Evolutionary conservation across 2,888 invertebrate species (phyloP).

Genomic region (Tuberolachnus salignus): DNA sequence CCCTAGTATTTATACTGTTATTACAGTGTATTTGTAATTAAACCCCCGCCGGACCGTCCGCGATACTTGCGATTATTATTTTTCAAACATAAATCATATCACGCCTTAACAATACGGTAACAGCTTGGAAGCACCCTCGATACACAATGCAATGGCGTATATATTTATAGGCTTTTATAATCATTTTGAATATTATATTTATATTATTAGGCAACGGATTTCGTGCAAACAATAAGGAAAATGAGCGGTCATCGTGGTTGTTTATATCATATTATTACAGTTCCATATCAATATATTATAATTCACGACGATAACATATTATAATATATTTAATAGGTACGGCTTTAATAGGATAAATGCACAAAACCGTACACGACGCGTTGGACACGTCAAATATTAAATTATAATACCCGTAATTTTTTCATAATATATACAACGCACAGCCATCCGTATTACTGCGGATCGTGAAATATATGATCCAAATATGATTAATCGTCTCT

Average conservation of each 20-base stretch:
- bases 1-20: slow-evolving; percentile 50
- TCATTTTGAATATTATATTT: slow-evolving; percentile 44
- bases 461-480: too few species aligned
- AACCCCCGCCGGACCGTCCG: slow-evolving; percentile 32
- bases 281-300: not conserved
- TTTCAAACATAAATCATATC: slow-evolving; percentile 53
- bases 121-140: slow-evolving; percentile 53
- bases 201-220: slow-evolving; percentile 52
- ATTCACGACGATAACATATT: not conserved
- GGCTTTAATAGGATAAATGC: too few species aligned
- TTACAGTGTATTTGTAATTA: slow-evolving; percentile 54
- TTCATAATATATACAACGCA: too few species aligned
- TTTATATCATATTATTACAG: slow-evolving; percentile 30
- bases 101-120: slow-evolving; percentile 41
- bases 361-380: too few species aligned
- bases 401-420: too few species aligned
- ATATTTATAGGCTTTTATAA: slow-evolving; percentile 11
- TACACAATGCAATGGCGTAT: slow-evolving; percentile 37
- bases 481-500: too few species aligned
- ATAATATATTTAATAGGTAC: too few species aligned
- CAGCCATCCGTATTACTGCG: too few species aligned
- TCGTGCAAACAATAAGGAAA: slow-evolving; percentile 32
- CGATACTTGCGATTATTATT: slow-evolving; percentile 53
- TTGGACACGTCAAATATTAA: too few species aligned
- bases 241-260: slow-evolving; percentile 33